Percentiles rank a stretch among this genome's conserved stretches.
phyloP scores from a whole-genome alignment of 2,113 vertebrate species.

The Lampris megalopsis region DNA sequence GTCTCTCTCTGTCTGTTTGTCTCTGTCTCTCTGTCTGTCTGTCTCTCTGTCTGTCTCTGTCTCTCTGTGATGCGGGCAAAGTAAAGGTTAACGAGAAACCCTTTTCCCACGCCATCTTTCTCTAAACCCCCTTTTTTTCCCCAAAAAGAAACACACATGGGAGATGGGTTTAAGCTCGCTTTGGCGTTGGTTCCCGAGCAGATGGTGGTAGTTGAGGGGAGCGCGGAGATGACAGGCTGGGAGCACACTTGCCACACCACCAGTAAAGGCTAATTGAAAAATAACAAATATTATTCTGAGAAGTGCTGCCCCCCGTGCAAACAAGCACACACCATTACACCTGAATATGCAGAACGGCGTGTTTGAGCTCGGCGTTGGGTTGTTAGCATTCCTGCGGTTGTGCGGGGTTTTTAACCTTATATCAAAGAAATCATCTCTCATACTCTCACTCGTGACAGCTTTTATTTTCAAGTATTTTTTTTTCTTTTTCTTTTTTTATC shows the following conservation, averaged over 20 bases:
- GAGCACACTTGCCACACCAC: conserved; percentile 28
- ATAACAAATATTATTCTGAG: conserved; percentile 24
- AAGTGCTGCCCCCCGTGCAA: conserved; percentile 2
- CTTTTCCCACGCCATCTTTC: conserved; percentile 62
- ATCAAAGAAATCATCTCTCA: not conserved
- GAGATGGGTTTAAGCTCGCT: conserved; percentile 62
- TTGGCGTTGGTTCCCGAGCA: conserved; percentile 36
- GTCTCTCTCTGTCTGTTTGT: too few relatives aligned
- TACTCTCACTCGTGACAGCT: too few relatives aligned
- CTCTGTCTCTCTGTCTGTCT: too few relatives aligned
- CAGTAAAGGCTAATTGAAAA: conserved; percentile 49
- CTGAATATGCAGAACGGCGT: not conserved
- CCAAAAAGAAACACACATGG: conserved; percentile 54
- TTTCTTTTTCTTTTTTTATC: too few relatives aligned
- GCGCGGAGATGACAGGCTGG: conserved; percentile 36
- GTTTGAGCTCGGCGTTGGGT: too few relatives aligned
- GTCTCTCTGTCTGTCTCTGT: too few relatives aligned
- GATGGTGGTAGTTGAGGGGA: conserved; percentile 47
- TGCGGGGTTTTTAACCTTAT: not conserved
- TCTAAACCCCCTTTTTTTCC: too few relatives aligned
- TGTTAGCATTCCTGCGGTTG: too few relatives aligned
- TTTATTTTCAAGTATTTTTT: not conserved
- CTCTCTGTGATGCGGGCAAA: conserved; percentile 68
- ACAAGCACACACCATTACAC: not conserved
- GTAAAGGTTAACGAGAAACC: conserved; percentile 65